These are phyloP conservation scores for Nephotettix cincticeps DNA, from an alignment of 1,140 invertebrate genomes.

Conservation along the genomic window DNA sequence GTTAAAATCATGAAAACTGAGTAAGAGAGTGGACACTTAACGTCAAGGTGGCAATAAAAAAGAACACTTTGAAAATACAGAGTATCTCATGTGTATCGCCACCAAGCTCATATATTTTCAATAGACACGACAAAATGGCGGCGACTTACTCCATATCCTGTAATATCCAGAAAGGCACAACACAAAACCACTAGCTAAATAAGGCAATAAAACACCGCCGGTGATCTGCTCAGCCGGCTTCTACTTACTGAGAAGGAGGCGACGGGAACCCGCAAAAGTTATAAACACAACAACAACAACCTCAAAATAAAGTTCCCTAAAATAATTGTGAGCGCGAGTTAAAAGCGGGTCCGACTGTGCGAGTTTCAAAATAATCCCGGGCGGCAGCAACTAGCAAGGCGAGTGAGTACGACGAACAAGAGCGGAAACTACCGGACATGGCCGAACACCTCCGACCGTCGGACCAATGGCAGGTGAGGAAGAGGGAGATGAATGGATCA, in stretches of 20 bases:
- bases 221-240: not conserved
- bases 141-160: too few relatives aligned
- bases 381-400: not conserved
- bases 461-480: not conserved
- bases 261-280: slow-evolving; percentile 22
- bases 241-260: slow-evolving; percentile 18
- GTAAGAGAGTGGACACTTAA: too few relatives aligned
- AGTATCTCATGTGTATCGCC: too few relatives aligned
- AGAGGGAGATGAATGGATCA: not conserved
- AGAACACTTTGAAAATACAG: too few relatives aligned
- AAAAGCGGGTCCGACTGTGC: slow-evolving; percentile 16
- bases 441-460: not conserved
- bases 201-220: slow-evolving; percentile 4
- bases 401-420: not conserved
- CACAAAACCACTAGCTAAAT: not conserved
- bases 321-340: slow-evolving; percentile 24
- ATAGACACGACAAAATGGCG: too few relatives aligned
- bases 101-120: too few relatives aligned
- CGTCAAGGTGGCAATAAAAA: too few relatives aligned
- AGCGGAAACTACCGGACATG: not conserved
- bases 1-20: too few relatives aligned
- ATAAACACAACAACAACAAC: slow-evolving; percentile 25
- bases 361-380: slow-evolving; percentile 24
- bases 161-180: slow-evolving; percentile 5
- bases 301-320: slow-evolving; percentile 26